A percentile compares a stretch with the other conserved stretches of the same genome.
phyloP scores from a whole-genome alignment of 2,888 invertebrate genomes.

The Elmis aenea region DNA sequence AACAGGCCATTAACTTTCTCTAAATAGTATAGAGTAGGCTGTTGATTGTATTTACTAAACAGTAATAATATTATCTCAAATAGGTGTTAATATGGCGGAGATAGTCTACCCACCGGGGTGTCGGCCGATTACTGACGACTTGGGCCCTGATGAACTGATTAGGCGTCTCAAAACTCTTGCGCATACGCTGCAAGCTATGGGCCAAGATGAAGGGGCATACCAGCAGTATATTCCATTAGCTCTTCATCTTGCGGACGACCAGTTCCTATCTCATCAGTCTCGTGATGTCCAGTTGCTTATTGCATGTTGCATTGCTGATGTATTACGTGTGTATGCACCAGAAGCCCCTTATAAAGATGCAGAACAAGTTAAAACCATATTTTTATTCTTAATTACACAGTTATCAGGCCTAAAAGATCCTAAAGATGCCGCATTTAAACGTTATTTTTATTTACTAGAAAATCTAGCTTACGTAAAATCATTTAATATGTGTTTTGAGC shows the following conservation, averaged over 20 bases:
- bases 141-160: conserved; percentile 93
- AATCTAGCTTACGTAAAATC: conserved; percentile 97
- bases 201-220: conserved; percentile 91
- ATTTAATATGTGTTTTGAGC: conserved; percentile 97
- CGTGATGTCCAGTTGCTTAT: conserved; percentile 91
- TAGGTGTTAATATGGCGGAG: conserved; percentile 61
- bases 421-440: conserved; percentile 94
- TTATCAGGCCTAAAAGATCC: conserved; percentile 90
- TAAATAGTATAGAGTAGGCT: too few species aligned
- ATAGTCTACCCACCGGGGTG: conserved; percentile 93
- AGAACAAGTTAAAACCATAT: conserved; percentile 87
- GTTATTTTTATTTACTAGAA: conserved; percentile 95
- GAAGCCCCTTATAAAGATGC: conserved; percentile 97
- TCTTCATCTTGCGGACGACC: conserved; percentile 87
- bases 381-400: conserved; percentile 91
- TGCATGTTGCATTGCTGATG: conserved; percentile 96
- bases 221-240: conserved; percentile 90
- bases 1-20: too few species aligned
- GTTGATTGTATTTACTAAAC: too few species aligned
- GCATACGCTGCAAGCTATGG: conserved; percentile 93
- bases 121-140: conserved; percentile 89
- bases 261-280: conserved; percentile 83
- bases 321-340: conserved; percentile 92
- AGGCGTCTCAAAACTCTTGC: conserved; percentile 89
- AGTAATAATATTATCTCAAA: conserved; percentile 8